phyloP scores from a whole-genome alignment of 2,797 vertebrate species.

The Todus mexicanus region DNA sequence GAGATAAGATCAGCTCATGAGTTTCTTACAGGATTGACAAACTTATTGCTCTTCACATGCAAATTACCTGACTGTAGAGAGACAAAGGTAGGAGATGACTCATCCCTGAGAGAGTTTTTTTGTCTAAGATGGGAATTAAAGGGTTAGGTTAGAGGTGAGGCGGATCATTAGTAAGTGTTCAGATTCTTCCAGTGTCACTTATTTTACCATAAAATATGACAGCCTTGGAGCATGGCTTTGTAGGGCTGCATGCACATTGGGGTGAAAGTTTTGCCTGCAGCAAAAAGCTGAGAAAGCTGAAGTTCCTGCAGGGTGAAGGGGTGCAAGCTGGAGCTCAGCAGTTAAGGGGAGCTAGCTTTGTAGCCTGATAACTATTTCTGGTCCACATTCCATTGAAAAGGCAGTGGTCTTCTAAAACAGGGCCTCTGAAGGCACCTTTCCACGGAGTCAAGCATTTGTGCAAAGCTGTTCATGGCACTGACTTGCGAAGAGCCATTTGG shows the following conservation, averaged over 20 bases:
- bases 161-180: background rate
- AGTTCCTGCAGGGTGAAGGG: background rate
- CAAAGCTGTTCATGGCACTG: background rate
- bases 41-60: slow-evolving; percentile 19
- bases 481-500: background rate
- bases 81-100: background rate
- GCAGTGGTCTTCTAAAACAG: background rate
- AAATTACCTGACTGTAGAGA: background rate
- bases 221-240: background rate
- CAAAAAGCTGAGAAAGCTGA: background rate
- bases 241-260: background rate
- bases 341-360: background rate
- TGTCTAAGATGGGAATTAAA: background rate
- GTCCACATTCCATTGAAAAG: background rate
- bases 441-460: background rate
- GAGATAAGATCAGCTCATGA: slow-evolving; percentile 35
- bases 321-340: background rate
- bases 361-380: background rate
- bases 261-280: background rate
- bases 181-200: background rate
- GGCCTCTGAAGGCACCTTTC: background rate
- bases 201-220: background rate
- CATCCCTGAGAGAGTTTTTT: background rate
- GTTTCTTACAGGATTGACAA: slow-evolving; percentile 6
- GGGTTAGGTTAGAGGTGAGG: background rate